A percentile compares a stretch with the other conserved stretches of the same genome.
These are phyloP conservation scores for Melanotaenia duboulayi DNA, from an alignment of 2,113 vertebrate species.

Conservation along the genomic window DNA sequence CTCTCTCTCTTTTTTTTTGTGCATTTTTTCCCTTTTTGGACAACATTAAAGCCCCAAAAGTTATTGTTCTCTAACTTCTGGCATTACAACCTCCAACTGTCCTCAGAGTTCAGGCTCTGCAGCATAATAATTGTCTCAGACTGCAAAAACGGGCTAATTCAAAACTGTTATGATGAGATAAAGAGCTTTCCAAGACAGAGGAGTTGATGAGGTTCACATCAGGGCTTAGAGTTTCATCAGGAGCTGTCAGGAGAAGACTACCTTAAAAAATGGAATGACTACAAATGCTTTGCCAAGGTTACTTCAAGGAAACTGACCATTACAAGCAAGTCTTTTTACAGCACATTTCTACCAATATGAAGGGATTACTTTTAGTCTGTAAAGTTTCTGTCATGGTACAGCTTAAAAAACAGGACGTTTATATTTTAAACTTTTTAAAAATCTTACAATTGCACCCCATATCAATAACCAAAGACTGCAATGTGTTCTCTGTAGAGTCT, in stretches of 20 bases:
- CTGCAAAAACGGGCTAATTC: constrained; percentile 44
- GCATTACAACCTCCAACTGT: constrained; percentile 21
- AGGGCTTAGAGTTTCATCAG: constrained; percentile 30
- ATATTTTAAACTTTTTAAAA: not conserved
- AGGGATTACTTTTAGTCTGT: constrained; percentile 13
- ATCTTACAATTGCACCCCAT: not conserved
- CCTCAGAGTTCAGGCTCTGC: constrained; percentile 33
- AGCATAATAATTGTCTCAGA: constrained; percentile 44
- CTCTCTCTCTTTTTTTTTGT: too few relatives aligned
- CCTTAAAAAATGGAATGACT: constrained; percentile 29
- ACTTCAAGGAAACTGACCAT: constrained; percentile 24
- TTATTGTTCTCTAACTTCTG: constrained; percentile 33
- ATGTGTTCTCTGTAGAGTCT: not conserved
- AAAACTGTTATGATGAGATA: constrained; percentile 42
- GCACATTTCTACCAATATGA: not conserved
- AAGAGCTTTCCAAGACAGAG: constrained; percentile 43
- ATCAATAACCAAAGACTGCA: constrained; percentile 25
- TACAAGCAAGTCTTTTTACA: not conserved
- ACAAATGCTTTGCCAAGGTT: constrained; percentile 36
- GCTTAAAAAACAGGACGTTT: constrained; percentile 6
- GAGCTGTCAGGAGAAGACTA: constrained; percentile 16
- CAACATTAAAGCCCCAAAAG: constrained; percentile 37
- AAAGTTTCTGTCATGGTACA: not conserved
- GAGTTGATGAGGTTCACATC: constrained; percentile 41
- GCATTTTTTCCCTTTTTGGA: constrained; percentile 12